Evolutionary conservation across 1,140 invertebrate genomes (phyloP).

Genomic region (Lepidurus couesii): DNA sequence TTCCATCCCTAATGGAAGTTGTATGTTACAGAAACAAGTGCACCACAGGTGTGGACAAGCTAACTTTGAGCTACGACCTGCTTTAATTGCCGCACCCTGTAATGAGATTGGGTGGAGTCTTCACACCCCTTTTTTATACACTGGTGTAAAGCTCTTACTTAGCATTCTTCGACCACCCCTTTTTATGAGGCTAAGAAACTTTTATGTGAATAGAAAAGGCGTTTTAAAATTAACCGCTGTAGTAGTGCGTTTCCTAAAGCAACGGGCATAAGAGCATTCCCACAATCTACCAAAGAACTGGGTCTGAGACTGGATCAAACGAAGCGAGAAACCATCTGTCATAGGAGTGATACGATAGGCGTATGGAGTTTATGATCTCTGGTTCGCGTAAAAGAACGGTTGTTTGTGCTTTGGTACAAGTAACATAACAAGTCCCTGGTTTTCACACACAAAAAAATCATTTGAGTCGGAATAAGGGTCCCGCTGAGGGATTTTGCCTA

Average conservation of each 20-base stretch:
- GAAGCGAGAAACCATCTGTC: too few species aligned
- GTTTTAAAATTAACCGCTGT: neutral
- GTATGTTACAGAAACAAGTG: neutral
- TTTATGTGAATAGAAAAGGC: neutral
- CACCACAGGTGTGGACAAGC: neutral
- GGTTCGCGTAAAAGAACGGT: too few species aligned
- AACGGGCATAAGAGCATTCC: too few species aligned
- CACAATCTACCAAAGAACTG: too few species aligned
- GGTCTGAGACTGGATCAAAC: too few species aligned
- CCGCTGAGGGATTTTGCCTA: neutral
- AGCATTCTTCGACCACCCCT: neutral
- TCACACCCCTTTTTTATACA: neutral
- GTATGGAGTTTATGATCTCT: too few species aligned
- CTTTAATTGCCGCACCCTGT: neutral
- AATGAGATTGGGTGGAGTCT: constrained; percentile 15
- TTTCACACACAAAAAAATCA: neutral
- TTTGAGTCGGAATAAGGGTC: neutral
- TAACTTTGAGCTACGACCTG: constrained; percentile 9
- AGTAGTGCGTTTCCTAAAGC: too few species aligned
- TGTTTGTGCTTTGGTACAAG: too few species aligned
- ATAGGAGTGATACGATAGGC: too few species aligned
- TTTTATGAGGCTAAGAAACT: neutral
- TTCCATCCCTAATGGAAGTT: constrained; percentile 11
- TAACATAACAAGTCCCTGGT: neutral
- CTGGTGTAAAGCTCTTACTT: neutral